Percentiles rank a stretch among this genome's conserved stretches.
phyloP scores from a whole-genome alignment of 2,113 vertebrate species.

The Coregonus clupeaformis region DNA sequence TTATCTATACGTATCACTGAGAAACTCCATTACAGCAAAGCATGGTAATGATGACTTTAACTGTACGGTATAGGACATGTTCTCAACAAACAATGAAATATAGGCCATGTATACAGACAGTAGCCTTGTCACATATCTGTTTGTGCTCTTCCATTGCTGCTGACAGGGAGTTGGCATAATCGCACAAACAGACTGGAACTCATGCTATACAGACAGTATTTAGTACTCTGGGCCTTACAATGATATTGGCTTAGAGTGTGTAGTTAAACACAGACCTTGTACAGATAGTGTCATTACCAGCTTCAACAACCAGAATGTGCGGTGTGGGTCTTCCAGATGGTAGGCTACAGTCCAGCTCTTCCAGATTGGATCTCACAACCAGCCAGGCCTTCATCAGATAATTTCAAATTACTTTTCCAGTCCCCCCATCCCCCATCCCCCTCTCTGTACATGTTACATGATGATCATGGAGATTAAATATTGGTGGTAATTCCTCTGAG shows the following conservation, averaged over 20 bases:
- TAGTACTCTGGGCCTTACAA: too few species aligned
- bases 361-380: conserved; percentile 28
- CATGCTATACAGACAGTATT: too few species aligned
- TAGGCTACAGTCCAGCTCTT: conserved; percentile 13
- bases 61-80: conserved; percentile 30
- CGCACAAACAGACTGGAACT: too few species aligned
- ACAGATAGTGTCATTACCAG: too few species aligned
- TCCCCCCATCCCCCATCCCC: not conserved
- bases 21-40: conserved; percentile 27
- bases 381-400: conserved; percentile 26
- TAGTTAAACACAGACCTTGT: too few species aligned
- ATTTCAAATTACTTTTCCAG: conserved; percentile 19
- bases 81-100: conserved; percentile 28
- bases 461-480: conserved; percentile 69
- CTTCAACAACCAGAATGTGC: too few species aligned
- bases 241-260: too few species aligned
- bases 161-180: too few species aligned
- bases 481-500: conserved; percentile 67
- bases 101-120: conserved; percentile 8
- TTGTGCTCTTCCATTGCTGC: too few species aligned
- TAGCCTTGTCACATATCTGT: too few species aligned
- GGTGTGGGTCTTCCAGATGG: conserved; percentile 54
- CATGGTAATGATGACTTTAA: conserved; percentile 29
- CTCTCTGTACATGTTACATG: conserved; percentile 59
- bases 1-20: too few species aligned